These are phyloP conservation scores for Ooceraea biroi DNA, from an alignment of 1,140 invertebrate species.

Conservation along the genomic window DNA sequence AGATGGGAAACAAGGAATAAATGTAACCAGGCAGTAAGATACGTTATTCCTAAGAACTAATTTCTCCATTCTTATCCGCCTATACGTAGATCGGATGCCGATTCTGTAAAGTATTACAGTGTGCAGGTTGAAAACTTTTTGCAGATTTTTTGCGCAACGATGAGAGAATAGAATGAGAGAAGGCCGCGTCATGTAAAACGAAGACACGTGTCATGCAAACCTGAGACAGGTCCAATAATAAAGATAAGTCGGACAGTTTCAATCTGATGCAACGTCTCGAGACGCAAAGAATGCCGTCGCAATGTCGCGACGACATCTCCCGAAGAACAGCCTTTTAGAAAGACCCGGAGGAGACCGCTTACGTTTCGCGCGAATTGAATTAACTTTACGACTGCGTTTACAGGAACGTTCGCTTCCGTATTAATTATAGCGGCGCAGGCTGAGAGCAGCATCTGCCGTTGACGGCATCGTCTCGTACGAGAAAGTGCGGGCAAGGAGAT, in stretches of 20 bases:
- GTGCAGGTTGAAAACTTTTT: too few species aligned
- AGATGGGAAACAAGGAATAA: constrained; percentile 59
- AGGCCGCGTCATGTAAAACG: too few species aligned
- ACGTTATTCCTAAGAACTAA: not conserved
- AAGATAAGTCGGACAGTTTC: not conserved
- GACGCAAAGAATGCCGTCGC: too few species aligned
- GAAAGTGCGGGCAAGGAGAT: constrained; percentile 50
- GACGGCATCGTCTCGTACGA: constrained; percentile 74
- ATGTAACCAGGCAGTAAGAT: constrained; percentile 9
- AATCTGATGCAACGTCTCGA: not conserved
- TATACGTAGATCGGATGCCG: too few species aligned
- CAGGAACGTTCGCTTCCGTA: constrained; percentile 74
- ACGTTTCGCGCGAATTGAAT: constrained; percentile 36
- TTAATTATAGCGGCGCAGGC: constrained; percentile 80
- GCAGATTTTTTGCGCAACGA: too few species aligned
- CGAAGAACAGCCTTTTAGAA: not conserved
- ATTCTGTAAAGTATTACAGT: too few species aligned
- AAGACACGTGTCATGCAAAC: too few species aligned
- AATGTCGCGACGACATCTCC: too few species aligned
- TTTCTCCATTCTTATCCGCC: not conserved
- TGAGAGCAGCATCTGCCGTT: constrained; percentile 79
- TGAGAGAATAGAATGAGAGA: too few species aligned
- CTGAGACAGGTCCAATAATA: too few species aligned
- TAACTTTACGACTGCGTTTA: constrained; percentile 37
- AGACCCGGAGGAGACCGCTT: constrained; percentile 25